Conservation (phyloP, 2,888 invertebrate species). For the Melangyna quadrimaculata region DNA sequence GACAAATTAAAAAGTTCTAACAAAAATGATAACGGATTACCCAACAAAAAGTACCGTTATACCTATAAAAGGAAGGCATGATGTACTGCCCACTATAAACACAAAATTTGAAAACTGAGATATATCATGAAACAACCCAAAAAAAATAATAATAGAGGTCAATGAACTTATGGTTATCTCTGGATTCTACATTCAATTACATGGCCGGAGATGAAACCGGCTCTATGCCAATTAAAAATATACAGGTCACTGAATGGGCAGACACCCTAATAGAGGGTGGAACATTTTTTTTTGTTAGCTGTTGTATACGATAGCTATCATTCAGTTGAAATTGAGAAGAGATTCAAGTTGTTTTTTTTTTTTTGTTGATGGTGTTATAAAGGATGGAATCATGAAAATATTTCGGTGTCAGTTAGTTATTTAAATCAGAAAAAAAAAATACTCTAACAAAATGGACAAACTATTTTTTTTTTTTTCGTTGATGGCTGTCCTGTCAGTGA, state of each 20-base stretch:
- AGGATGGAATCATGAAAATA: constrained; percentile 7
- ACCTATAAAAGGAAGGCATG: not conserved
- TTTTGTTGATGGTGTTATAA: not conserved
- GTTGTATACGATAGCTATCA: not conserved
- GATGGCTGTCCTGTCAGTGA: constrained; percentile 9
- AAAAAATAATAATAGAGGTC: not conserved
- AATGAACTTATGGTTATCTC: not conserved
- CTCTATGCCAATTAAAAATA: constrained; percentile 31
- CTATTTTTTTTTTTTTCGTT: not conserved
- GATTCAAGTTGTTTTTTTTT: constrained; percentile 5
- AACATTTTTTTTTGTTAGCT: not conserved
- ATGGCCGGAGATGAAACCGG: constrained; percentile 20
- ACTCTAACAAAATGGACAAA: not conserved
- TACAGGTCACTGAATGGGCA: constrained; percentile 31
- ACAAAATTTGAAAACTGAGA: not conserved
- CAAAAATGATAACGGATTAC: not conserved
- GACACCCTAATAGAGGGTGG: not conserved
- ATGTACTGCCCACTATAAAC: not conserved
- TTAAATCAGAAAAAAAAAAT: constrained; percentile 1
- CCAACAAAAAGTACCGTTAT: not conserved
- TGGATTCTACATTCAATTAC: constrained; percentile 25
- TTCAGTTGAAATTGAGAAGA: constrained; percentile 29
- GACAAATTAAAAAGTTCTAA: not conserved
- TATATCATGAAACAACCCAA: not conserved
- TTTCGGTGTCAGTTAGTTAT: constrained; percentile 34